Conservation (phyloP, 1,140 invertebrate genomes). For the Penaeus japonicus region DNA sequence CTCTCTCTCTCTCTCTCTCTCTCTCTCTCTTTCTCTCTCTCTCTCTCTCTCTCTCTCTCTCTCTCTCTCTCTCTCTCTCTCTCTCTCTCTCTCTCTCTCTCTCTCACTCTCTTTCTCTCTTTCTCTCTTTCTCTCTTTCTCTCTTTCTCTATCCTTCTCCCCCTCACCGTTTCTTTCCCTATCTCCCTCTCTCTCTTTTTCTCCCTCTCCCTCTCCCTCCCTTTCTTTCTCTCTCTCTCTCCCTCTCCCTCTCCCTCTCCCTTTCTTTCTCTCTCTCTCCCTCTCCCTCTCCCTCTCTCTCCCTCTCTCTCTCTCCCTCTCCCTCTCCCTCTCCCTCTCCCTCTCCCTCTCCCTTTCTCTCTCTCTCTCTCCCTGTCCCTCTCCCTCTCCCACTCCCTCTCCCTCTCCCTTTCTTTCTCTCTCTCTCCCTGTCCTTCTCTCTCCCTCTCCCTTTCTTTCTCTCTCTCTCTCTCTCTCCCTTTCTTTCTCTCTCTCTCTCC, state of each 20-base stretch:
- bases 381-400: not conserved
- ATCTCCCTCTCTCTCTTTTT: not conserved
- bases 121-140: constrained; percentile 28
- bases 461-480: too few relatives aligned
- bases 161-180: not conserved
- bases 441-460: too few relatives aligned
- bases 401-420: not conserved
- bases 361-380: not conserved
- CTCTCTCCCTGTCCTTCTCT: too few relatives aligned
- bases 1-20: too few relatives aligned
- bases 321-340: not conserved
- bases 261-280: not conserved
- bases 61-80: constrained; percentile 3
- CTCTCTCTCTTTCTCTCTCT: not conserved
- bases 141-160: too few relatives aligned
- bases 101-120: constrained; percentile 34
- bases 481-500: too few relatives aligned
- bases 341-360: not conserved
- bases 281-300: not conserved
- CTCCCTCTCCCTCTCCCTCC: not conserved
- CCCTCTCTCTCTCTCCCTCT: not conserved
- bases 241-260: not conserved
- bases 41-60: not conserved
- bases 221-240: not conserved
- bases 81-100: constrained; percentile 38